These are phyloP conservation scores for Reticulitermes lucifugus DNA, from an alignment of 2,888 invertebrate genomes.

Conservation along the genomic window DNA sequence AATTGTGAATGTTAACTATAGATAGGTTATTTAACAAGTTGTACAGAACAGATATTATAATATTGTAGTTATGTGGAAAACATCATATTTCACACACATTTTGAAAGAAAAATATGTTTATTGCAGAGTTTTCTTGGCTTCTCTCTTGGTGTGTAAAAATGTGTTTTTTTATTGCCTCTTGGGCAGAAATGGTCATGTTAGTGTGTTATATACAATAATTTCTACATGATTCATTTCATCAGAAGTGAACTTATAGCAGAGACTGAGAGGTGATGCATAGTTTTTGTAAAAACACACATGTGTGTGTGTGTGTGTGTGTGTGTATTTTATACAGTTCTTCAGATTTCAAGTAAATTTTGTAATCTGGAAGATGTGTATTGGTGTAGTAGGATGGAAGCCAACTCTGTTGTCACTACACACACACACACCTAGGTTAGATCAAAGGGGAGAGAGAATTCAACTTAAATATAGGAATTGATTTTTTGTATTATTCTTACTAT, in stretches of 20 bases:
- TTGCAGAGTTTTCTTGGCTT: slow-evolving; percentile 48
- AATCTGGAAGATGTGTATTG: slow-evolving; percentile 42
- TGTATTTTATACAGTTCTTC: slow-evolving; percentile 23
- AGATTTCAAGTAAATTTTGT: slow-evolving; percentile 41
- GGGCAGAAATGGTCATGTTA: slow-evolving; percentile 46
- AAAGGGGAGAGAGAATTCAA: slow-evolving; percentile 36
- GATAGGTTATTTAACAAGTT: slow-evolving; percentile 45
- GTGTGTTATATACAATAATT: slow-evolving; percentile 47
- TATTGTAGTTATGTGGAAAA: slow-evolving; percentile 46
- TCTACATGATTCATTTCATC: slow-evolving; percentile 13
- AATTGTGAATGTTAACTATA: slow-evolving; percentile 52
- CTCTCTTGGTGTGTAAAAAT: slow-evolving; percentile 48
- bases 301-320: not conserved
- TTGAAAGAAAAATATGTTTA: slow-evolving; percentile 23
- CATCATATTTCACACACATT: slow-evolving; percentile 31
- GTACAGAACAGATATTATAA: slow-evolving; percentile 44
- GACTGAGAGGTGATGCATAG: slow-evolving; percentile 34
- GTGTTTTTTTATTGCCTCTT: slow-evolving; percentile 42
- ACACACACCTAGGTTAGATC: slow-evolving; percentile 44
- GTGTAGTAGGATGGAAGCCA: not conserved
- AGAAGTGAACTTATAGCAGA: slow-evolving; percentile 31
- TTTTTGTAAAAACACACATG: slow-evolving; percentile 20
- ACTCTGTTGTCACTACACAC: slow-evolving; percentile 11
- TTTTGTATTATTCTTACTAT: slow-evolving; percentile 45
- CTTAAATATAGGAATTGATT: slow-evolving; percentile 49